Evolutionary conservation across 1,140 invertebrate genomes (phyloP), one percentile per base, ranked within the genome.

Genomic region (Aphis gossypii): DNA sequence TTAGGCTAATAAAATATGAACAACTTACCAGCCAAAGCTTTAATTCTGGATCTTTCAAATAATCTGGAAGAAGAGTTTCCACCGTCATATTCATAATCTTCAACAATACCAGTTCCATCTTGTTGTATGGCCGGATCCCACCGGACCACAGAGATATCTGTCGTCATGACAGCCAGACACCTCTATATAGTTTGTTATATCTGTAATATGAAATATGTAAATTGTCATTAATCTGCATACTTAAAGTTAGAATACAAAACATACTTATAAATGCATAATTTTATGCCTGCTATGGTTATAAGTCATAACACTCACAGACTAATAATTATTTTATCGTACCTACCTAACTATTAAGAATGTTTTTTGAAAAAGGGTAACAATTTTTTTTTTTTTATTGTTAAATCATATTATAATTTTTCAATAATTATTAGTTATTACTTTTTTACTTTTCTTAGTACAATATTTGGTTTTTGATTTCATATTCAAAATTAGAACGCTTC

Each of bases 61-160:
- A 99, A 97, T 95, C 99, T 97, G 94, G 99, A 99, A 94, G 99
- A 99, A 94, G 98, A 99, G 95, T 99, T 99, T 95, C 99, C 99
- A 94, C 99, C 99, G 96, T 99, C 99, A 96, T 99, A 99, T 96
- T 99, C 99, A 96, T 99, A 98, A 95, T 99, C 98, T 95, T 99
- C 98, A 95, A 98, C 97, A 95, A 98, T 97, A 96, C 98, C 98
- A 87, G 95, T 95, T 20, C 92, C 92, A 23, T 93, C 92, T 95
- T 98, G 97, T 95, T 96, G 96, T 95, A 98, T 96, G 95, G 97
- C 97, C 94, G 98, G 97, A 96, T 99, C 98, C 98, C 98, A 99
- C 95, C 98, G 97, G 95, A 98, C 97, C 96, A 99, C 97, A 96
- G 98, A 98, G 95, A 99, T 99, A 96, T 99, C 98, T 96, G 98